Conservation (phyloP, 53 echinoderm and acorn worm genomes). For the Holothuria leucospilota region DNA sequence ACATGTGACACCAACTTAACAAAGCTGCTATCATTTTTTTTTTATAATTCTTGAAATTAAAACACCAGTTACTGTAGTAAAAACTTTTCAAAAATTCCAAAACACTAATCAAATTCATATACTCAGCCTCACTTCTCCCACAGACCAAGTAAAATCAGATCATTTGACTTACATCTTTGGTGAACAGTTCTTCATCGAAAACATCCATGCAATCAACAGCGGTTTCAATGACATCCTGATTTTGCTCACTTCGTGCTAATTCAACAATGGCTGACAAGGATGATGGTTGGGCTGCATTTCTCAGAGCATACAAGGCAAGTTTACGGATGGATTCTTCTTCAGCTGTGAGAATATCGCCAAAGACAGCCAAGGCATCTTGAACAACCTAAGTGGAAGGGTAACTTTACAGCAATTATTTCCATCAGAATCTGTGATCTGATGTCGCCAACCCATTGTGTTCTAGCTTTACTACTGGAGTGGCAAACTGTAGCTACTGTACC, state of each 20-base stretch:
- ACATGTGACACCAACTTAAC: too few relatives aligned
- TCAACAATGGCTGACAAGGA: constrained; percentile 69
- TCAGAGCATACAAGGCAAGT: constrained; percentile 81
- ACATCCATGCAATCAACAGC: constrained; percentile 78
- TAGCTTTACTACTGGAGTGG: too few relatives aligned
- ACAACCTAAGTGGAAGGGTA: constrained; percentile 56
- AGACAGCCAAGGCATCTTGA: constrained; percentile 61
- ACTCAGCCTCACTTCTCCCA: too few relatives aligned
- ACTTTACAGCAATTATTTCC: neutral
- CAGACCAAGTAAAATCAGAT: too few relatives aligned
- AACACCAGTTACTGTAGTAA: too few relatives aligned
- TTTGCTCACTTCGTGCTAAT: constrained; percentile 63
- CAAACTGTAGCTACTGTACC: too few relatives aligned
- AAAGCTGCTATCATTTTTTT: too few relatives aligned
- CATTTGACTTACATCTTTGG: constrained; percentile 63
- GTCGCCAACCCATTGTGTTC: too few relatives aligned
- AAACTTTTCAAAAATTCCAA: too few relatives aligned
- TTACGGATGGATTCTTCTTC: constrained; percentile 72
- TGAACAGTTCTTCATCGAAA: constrained; percentile 75
- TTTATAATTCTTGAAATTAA: too few relatives aligned
- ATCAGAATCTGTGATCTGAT: too few relatives aligned
- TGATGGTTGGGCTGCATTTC: constrained; percentile 76
- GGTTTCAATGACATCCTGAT: constrained; percentile 79
- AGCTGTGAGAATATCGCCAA: constrained; percentile 67
- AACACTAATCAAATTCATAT: too few relatives aligned